Conservation (phyloP, 2,888 invertebrate species). For the Heteromurus nitidus region DNA sequence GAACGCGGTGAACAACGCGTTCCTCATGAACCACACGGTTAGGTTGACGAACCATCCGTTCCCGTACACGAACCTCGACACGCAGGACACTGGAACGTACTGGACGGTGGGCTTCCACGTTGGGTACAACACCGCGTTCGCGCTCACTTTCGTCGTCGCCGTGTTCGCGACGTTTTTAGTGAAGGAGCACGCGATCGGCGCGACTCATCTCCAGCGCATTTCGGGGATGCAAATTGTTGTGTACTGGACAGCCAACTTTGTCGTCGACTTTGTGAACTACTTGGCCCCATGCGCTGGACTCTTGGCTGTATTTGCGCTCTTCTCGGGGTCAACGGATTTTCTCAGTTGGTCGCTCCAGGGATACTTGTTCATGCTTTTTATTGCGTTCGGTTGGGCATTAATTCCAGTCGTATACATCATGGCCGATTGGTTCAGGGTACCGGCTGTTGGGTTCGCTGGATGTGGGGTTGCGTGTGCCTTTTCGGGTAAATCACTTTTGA, state of each 20-base stretch:
- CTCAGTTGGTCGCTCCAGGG: slow-evolving; percentile 61
- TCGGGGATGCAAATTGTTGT: slow-evolving; percentile 82
- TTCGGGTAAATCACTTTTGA: slow-evolving; percentile 37
- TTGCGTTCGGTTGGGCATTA: slow-evolving; percentile 75
- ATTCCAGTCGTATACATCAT: slow-evolving; percentile 58
- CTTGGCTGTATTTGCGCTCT: slow-evolving; percentile 78
- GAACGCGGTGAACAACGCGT: slow-evolving; percentile 81
- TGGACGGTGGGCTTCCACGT: slow-evolving; percentile 71
- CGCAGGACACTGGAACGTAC: slow-evolving; percentile 67
- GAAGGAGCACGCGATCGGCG: slow-evolving; percentile 82
- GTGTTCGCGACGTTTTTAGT: slow-evolving; percentile 78
- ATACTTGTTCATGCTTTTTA: slow-evolving; percentile 77
- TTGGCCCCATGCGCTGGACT: slow-evolving; percentile 79
- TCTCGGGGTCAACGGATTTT: slow-evolving; percentile 66
- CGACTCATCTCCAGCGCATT: slow-evolving; percentile 84
- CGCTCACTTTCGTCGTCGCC: slow-evolving; percentile 81
- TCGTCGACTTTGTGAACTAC: slow-evolving; percentile 83
- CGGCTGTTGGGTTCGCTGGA: slow-evolving; percentile 59
- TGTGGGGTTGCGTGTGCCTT: slow-evolving; percentile 59
- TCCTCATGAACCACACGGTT: slow-evolving; percentile 78
- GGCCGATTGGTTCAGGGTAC: slow-evolving; percentile 47
- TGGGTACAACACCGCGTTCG: slow-evolving; percentile 81
- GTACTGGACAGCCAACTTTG: slow-evolving; percentile 83
- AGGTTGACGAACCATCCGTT: slow-evolving; percentile 82
- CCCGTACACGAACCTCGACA: slow-evolving; percentile 78